Conservation (phyloP, 2,888 invertebrate genomes). For the Lasioglossum zephyrum region DNA sequence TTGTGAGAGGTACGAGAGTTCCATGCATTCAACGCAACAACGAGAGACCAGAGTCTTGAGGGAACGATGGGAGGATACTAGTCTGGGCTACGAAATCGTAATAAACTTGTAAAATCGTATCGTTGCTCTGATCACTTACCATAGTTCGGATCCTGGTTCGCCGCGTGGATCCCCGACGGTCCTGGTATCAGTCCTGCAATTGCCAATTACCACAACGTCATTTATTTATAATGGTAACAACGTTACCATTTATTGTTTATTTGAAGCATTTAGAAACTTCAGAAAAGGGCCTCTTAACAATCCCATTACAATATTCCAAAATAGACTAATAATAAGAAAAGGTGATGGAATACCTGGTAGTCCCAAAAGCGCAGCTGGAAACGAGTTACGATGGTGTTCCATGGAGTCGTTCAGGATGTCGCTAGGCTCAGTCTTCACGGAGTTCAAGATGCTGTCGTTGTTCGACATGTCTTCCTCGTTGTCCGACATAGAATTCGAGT, state of each 20-base stretch:
- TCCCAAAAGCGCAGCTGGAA: slow-evolving; percentile 92
- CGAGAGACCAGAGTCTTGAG: slow-evolving; percentile 83
- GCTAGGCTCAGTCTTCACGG: slow-evolving; percentile 90
- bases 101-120: slow-evolving; percentile 65
- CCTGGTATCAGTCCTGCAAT: slow-evolving; percentile 92
- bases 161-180: slow-evolving; percentile 92
- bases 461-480: slow-evolving; percentile 83
- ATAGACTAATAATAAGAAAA: neutral
- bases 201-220: slow-evolving; percentile 22
- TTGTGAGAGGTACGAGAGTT: slow-evolving; percentile 84
- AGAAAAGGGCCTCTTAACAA: neutral
- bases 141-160: slow-evolving; percentile 90
- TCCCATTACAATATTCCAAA: neutral
- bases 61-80: slow-evolving; percentile 82
- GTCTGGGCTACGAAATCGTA: slow-evolving; percentile 81
- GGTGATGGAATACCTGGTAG: slow-evolving; percentile 88
- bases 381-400: slow-evolving; percentile 89
- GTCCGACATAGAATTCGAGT: slow-evolving; percentile 89
- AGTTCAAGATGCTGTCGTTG: slow-evolving; percentile 92
- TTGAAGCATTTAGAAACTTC: neutral
- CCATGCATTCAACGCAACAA: slow-evolving; percentile 84
- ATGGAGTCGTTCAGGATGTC: slow-evolving; percentile 88
- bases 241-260: neutral
- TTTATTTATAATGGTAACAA: too few species aligned
- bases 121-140: slow-evolving; percentile 87